phyloP scores from a whole-genome alignment of 1,140 invertebrate genomes.

The Dryas iulia region DNA sequence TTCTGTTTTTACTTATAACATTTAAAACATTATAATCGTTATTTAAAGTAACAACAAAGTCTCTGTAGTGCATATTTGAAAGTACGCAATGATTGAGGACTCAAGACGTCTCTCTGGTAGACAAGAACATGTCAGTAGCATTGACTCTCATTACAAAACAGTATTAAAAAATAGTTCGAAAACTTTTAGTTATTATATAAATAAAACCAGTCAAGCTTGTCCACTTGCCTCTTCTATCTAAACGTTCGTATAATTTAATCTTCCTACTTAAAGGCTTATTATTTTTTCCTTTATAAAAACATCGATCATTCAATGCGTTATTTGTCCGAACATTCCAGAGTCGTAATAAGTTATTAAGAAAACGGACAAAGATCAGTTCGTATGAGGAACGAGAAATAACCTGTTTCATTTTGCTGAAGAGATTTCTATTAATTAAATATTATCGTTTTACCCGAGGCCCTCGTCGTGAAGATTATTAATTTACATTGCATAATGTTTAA shows the following conservation, averaged over 20 bases:
- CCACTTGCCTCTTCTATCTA: background rate
- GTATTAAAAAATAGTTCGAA: too few relatives aligned
- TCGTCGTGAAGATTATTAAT: background rate
- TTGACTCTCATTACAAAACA: too few relatives aligned
- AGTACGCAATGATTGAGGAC: too few relatives aligned
- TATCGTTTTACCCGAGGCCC: background rate
- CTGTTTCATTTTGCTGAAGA: background rate
- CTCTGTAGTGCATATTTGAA: too few relatives aligned
- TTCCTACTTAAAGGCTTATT: background rate
- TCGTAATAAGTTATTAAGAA: conserved; percentile 5
- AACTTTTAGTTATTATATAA: too few relatives aligned
- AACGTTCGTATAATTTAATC: background rate
- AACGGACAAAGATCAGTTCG: background rate
- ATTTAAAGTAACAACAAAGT: too few relatives aligned
- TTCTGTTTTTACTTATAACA: too few relatives aligned
- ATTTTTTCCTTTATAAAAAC: background rate
- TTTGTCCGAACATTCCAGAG: conserved; percentile 1
- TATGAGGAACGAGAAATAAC: background rate
- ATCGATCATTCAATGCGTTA: background rate
- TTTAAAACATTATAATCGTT: too few relatives aligned
- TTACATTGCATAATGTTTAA: background rate
- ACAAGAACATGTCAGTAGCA: too few relatives aligned
- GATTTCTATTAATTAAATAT: background rate
- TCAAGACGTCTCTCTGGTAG: too few relatives aligned
- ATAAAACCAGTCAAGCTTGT: background rate